phyloP scores from a whole-genome alignment of 2,797 vertebrate genomes.

The Loris lydekkerianus region DNA sequence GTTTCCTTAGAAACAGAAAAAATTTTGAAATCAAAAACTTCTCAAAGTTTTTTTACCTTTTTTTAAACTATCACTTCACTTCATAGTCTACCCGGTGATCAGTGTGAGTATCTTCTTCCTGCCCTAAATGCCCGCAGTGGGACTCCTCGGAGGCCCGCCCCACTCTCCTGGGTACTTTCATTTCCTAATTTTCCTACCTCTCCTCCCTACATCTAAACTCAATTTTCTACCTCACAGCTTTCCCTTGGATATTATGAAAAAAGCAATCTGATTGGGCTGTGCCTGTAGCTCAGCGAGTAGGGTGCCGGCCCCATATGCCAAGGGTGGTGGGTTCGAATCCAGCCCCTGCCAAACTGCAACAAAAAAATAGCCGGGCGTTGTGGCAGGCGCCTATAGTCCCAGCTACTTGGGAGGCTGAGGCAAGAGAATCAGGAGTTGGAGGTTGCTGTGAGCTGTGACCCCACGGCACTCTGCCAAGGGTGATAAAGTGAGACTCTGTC shows the following conservation, averaged over 20 bases:
- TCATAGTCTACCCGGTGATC: not conserved
- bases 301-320: too few relatives aligned
- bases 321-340: too few relatives aligned
- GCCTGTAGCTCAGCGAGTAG: too few relatives aligned
- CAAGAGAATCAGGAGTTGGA: too few relatives aligned
- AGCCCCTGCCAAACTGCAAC: too few relatives aligned
- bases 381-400: too few relatives aligned
- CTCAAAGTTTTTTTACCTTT: not conserved
- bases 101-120: not conserved
- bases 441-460: too few relatives aligned
- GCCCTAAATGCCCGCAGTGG: not conserved
- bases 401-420: too few relatives aligned
- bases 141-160: not conserved
- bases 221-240: not conserved
- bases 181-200: not conserved
- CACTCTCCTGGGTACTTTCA: not conserved
- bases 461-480: too few relatives aligned
- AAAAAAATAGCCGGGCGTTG: too few relatives aligned
- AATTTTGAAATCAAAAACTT: constrained; percentile 57
- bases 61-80: not conserved
- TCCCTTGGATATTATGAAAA: not conserved
- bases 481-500: too few relatives aligned
- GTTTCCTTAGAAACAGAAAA: constrained; percentile 67
- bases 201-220: not conserved
- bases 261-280: not conserved